Evolutionary conservation across 2,113 vertebrate species (phyloP).

Genomic region (Polypterus senegalus): DNA sequence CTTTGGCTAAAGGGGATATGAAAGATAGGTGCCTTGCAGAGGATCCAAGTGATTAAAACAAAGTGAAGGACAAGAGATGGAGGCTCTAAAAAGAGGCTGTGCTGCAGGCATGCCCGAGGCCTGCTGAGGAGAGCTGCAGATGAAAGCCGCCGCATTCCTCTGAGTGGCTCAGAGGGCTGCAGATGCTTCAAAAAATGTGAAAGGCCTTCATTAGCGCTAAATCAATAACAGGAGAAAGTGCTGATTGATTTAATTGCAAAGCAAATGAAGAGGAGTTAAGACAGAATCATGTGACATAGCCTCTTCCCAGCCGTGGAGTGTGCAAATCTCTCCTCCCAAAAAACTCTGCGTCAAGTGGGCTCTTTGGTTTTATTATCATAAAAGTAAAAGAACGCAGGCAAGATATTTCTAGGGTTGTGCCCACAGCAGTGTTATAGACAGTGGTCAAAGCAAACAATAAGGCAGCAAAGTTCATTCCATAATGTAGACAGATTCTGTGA

Average conservation of each 20-base stretch:
- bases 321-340: no score
- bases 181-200: conserved; percentile 11
- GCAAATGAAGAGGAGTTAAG: conserved; percentile 38
- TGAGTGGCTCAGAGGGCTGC: conserved; percentile 61
- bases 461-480: no score
- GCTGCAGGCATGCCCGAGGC: conserved; percentile 78
- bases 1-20: conserved; percentile 40
- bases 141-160: conserved; percentile 87
- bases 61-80: conserved; percentile 37
- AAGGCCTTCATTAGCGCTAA: conserved; percentile 34
- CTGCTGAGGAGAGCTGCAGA: conserved; percentile 69
- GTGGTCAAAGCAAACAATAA: no score
- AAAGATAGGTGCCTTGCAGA: conserved; percentile 39
- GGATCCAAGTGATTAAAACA: conserved; percentile 48
- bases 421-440: no score
- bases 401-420: no score
- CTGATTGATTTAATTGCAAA: conserved; percentile 40
- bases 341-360: no score
- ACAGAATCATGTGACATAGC: not conserved
- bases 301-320: no score
- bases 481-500: no score
- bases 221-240: conserved; percentile 33
- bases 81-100: conserved; percentile 61
- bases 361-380: no score
- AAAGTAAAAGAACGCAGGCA: no score